Evolutionary conservation across 1,140 invertebrate genomes (phyloP), one percentile per base, ranked within the genome.

Genomic region (Ips typographus): DNA sequence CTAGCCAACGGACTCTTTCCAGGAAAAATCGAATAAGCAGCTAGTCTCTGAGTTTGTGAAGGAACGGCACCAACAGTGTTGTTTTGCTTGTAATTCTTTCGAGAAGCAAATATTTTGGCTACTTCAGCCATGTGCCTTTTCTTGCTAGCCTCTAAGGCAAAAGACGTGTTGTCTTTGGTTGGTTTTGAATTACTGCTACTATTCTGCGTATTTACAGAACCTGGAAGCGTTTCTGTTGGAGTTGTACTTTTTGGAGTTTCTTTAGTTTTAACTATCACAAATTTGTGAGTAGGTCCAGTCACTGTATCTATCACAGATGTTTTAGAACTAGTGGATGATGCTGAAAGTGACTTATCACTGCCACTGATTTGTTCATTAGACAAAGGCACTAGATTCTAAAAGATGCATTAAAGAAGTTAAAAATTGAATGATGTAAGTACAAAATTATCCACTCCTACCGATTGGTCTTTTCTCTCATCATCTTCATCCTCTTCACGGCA

Each of bases 401-500:
- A 71, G 7, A 38, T 22, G 37, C 57, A 8, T 59, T 40, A 22
- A 40, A 1, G 2, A 41, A 38, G 6, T 36, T 42, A 41, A 59
- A 59, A 22, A 22, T 22, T 22, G 22, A 3, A 4, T 3, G 38
- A 8, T 2, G 2, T 8, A 1, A 36, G 8, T 39, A 1, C 57
- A 52, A 38, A 22, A 22, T 22, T 22, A 22, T 22, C 22, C 22
- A 44, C 6, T 40, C 43, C 70, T 70, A 60, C 69, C 64, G 63
- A 65, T 43, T 71, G 69, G 66, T 77, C 82, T 74, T 82, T 82
- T 58, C 85, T 88, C 55, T 90, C 89, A 62, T 89, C 87, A 42
- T 90, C 88, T 78, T 93, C 91, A 74, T 92, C 90, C 80, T 92
- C 91, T 74, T 93, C 91, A 41, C 89, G 85, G 76, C 91, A 93